Base-by-base conservation (phyloP, 2,113 vertebrate genomes). In the Rhinopomastus cyanomelas region DNA sequence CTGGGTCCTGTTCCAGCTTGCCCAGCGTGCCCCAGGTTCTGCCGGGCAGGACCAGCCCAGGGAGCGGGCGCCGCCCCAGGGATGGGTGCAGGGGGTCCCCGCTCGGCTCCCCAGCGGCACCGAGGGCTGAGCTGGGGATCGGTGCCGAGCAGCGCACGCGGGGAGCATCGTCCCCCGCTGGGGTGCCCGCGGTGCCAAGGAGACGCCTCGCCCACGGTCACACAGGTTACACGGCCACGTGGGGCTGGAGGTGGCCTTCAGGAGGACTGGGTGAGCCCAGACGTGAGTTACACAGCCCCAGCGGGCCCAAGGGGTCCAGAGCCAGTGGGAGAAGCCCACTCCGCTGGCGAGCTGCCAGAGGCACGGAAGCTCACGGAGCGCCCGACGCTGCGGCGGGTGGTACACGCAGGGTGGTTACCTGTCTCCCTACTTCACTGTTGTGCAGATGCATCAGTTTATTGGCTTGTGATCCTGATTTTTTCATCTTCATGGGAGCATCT, bases 361-460 rank as follows among this genome's bases (percentile, higher is more conserved):
- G 88, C 55, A 79, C 74, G 94, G 88, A 79, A 48, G 55, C 81
- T 96, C 74, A 66, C 59, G 46, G 13, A 84, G 68, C 59, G 14
- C 90, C 86, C 85, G 4, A 93, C 62, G 81, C 93, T 96, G 80
- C 84, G 71, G 85, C 92, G 88, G 95, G 82, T 96, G 90, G 91
- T 95, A 94, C 83, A 96, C 42, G 92, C 84, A 85, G 94, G 96
- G 96, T 96, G 96, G 97, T 97, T 97, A 99, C 99, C 98, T 99
- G 98, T 98, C 99, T 98, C 88, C 99, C 99, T 82, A 99, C 99
- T 98, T 99, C 99, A 93, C 99, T 99, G 98, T 99, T 99, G 98
- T 99, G 99, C 89, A 99, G 98, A 96, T 99, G 99, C 99, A 99
- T 99, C 93, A 99, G 98, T 96, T 99, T 99, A 98, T 99, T 99